Conservation (phyloP, 1,140 invertebrate species). For the Conus ventricosus region DNA sequence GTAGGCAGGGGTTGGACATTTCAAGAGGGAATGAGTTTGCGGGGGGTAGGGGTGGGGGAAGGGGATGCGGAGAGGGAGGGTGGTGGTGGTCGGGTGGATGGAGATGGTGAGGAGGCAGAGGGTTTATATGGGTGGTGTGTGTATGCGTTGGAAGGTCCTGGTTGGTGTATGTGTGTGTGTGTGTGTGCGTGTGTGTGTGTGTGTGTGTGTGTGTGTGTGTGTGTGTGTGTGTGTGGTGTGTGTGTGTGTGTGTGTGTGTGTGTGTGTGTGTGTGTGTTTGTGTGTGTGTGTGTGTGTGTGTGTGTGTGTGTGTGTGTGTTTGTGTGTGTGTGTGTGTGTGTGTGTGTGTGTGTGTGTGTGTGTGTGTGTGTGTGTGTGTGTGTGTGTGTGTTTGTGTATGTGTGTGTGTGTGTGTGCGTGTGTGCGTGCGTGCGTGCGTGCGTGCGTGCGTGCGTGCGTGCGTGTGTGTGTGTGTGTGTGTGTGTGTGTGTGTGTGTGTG, state of each 20-base stretch:
- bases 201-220: not conserved
- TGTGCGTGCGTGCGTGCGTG: no score
- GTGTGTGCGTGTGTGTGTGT: not conserved
- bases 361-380: not conserved
- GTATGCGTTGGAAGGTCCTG: not conserved
- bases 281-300: not conserved
- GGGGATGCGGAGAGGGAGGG: no score
- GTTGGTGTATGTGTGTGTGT: not conserved
- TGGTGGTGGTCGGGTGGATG: not conserved
- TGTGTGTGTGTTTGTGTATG: not conserved
- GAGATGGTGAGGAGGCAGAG: no score
- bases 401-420: no score
- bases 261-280: no score
- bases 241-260: no score
- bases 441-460: no score
- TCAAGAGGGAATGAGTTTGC: no score
- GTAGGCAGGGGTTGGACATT: no score
- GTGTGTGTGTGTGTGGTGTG: no score
- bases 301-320: not conserved
- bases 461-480: not conserved
- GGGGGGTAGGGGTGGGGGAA: not conserved
- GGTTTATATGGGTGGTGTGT: not conserved
- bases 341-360: slow-evolving; percentile 1
- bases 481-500: not conserved
- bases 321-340: not conserved